A percentile compares a stretch with the other conserved stretches of the same genome.
phyloP scores from a whole-genome alignment of 1,140 invertebrate species.

The Lepidurus couesii region DNA sequence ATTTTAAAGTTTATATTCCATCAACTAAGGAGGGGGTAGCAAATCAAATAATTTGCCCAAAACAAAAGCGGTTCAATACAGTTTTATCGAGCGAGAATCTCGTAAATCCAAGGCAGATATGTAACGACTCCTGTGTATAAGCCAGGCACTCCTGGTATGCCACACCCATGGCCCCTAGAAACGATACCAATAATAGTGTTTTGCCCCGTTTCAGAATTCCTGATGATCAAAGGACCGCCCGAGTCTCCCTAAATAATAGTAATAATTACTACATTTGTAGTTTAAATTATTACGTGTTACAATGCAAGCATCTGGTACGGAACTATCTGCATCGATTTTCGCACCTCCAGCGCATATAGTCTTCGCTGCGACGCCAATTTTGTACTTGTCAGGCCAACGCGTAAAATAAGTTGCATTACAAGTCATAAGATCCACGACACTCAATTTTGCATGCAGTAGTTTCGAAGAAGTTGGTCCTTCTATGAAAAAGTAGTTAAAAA shows the following conservation, averaged over 20 bases:
- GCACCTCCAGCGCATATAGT: background rate
- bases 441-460: background rate
- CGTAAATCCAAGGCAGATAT: background rate
- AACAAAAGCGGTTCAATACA: too few species aligned
- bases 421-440: background rate
- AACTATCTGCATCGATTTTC: background rate
- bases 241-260: background rate
- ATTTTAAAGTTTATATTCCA: background rate
- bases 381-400: background rate
- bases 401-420: background rate
- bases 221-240: background rate
- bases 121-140: background rate
- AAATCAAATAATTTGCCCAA: too few species aligned
- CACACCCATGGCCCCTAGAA: background rate
- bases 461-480: too few species aligned
- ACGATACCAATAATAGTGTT: background rate
- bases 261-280: background rate
- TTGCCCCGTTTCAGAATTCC: background rate
- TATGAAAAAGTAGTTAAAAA: too few species aligned
- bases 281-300: background rate
- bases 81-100: background rate
- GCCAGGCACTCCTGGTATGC: background rate
- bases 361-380: background rate
- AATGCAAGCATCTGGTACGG: background rate
- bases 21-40: too few species aligned